Evolutionary conservation across 1,140 invertebrate genomes (phyloP).

Genomic region (Ptiloglossa arizonensis): DNA sequence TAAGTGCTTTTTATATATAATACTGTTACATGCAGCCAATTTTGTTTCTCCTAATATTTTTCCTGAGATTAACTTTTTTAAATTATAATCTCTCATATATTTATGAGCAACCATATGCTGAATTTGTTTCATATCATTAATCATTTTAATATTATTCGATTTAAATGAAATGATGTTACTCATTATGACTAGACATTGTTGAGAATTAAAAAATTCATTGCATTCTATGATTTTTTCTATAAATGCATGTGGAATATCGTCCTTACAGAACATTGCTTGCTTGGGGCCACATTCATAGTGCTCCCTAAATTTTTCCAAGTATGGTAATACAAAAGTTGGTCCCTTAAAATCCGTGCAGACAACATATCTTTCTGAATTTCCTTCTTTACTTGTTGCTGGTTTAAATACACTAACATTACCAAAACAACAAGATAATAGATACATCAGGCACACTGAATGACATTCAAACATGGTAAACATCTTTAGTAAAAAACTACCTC

Average conservation of each 20-base stretch:
- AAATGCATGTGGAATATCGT: conserved; percentile 86
- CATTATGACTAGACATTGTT: conserved; percentile 85
- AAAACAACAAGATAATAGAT: conserved; percentile 90
- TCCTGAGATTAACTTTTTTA: conserved; percentile 55
- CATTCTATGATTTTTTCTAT: conserved; percentile 86
- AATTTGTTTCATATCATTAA: conserved; percentile 49
- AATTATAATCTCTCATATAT: conserved; percentile 66
- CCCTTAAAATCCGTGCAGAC: conserved; percentile 88
- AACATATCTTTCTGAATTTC: conserved; percentile 96
- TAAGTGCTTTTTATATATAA: conserved; percentile 20
- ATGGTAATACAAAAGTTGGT: conserved; percentile 72
- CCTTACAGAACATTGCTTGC: conserved; percentile 83
- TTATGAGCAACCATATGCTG: conserved; percentile 60
- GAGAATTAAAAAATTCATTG: conserved; percentile 84
- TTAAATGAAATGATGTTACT: conserved; percentile 84
- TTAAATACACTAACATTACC: conserved; percentile 90
- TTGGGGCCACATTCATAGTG: conserved; percentile 78
- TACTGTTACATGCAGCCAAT: conserved; percentile 18
- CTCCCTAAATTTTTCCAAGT: conserved; percentile 80
- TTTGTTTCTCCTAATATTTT: conserved; percentile 67
- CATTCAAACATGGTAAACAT: conserved; percentile 96
- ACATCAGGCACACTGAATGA: conserved; percentile 89
- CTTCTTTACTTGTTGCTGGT: conserved; percentile 94
- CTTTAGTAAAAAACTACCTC: conserved; percentile 94
- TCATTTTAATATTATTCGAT: background rate